Conservation (phyloP, 2,888 invertebrate genomes). For the Phanerotoma sp. region DNA sequence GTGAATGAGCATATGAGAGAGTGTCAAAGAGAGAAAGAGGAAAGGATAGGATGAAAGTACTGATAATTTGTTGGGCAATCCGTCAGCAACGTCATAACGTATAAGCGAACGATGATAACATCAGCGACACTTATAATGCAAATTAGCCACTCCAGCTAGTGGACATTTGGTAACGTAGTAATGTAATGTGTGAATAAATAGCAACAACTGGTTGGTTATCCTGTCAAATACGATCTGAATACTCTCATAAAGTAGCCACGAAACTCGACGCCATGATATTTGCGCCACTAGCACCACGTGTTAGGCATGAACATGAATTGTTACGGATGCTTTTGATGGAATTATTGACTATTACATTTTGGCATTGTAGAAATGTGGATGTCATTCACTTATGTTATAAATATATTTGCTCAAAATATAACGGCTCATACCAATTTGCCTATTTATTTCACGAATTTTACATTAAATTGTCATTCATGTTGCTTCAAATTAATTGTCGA, state of each 20-base stretch:
- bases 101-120: constrained; percentile 55
- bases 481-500: too few relatives aligned
- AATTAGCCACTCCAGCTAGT: constrained; percentile 46
- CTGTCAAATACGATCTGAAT: constrained; percentile 55
- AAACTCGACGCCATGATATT: constrained; percentile 18
- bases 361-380: constrained; percentile 52
- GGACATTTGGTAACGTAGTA: constrained; percentile 48
- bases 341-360: constrained; percentile 58
- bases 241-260: constrained; percentile 54
- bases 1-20: constrained; percentile 5
- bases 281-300: constrained; percentile 14
- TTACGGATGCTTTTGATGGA: constrained; percentile 58
- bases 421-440: too few relatives aligned
- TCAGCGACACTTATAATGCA: constrained; percentile 56
- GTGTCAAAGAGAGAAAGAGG: background rate
- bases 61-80: constrained; percentile 36
- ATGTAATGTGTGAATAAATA: constrained; percentile 58
- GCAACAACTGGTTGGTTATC: constrained; percentile 56
- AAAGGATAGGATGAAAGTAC: too few relatives aligned
- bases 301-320: constrained; percentile 53
- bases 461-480: too few relatives aligned
- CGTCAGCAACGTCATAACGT: constrained; percentile 52
- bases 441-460: too few relatives aligned
- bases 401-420: background rate
- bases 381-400: constrained; percentile 21